Evolutionary conservation across 2,797 vertebrate species (phyloP), one percentile per base, ranked within the genome.

Genomic region (Sebastiscus albofasciatus): DNA sequence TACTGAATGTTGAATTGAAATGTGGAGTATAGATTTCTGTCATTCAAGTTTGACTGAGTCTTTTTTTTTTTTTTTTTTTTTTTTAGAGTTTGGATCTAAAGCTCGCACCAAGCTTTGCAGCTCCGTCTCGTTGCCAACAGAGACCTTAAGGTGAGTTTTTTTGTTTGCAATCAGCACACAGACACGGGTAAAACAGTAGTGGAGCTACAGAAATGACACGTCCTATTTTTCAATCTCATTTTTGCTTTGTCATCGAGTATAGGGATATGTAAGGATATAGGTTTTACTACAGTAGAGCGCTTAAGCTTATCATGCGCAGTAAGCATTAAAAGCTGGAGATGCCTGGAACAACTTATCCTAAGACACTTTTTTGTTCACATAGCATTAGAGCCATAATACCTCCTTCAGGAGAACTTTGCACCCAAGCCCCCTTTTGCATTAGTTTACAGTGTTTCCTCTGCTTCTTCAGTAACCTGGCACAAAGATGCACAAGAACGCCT

Each of bases 81-180:
- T 54, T n/a, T 29, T 24, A 99, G 98, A 95, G 93, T 96, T 97
- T 95, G 96, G 93, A 93, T 93, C 95, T 83, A 95, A 95, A 91
- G 90, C 94, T 60, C 84, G 95, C 11, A 29, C 92, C 80, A 96
- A 95, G 87, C 91, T 97, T 89, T 95, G 93, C 94, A 96, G 87
- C 82, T 95, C 96, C 62, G 87, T 90, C 42, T 84, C 97, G 13
- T 90, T 93, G 61, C 96, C 96, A 85, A 96, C 96, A 83, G 96
- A 95, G 91, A 56, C 94, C 0, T 86, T 95, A 93, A 98, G 98
- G 98, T 99, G 95, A 96, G 89, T 33, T 49, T 6, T 9, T 56
- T 24, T 20, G 3, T 62, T 61, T 33, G 8, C 6, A 26, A 4
- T 26, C 49, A 24, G n/a, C 24, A 24, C 29, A 27, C 49, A 34